phyloP scores from a whole-genome alignment of 2,113 vertebrate genomes.

The Glaucomys volans region DNA sequence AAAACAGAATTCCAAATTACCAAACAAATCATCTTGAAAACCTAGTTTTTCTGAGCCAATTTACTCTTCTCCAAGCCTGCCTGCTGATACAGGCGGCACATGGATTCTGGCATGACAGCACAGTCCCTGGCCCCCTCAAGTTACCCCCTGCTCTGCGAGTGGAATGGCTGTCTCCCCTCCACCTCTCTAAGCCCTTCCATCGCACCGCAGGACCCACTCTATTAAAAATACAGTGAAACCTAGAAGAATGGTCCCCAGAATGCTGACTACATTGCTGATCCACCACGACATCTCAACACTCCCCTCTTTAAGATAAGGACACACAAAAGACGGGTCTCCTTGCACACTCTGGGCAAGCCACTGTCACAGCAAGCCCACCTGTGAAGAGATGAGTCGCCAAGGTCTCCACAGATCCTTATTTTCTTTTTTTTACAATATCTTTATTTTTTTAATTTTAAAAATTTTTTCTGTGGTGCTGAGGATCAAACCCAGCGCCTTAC shows the following conservation, averaged over 20 bases:
- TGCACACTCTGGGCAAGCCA: neutral
- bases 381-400: neutral
- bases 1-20: constrained; percentile 79
- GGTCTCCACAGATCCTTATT: neutral
- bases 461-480: too few species aligned
- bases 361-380: neutral
- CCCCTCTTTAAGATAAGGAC: neutral
- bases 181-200: neutral
- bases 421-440: too few species aligned
- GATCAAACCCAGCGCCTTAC: too few species aligned
- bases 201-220: constrained; percentile 31
- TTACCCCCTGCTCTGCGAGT: neutral
- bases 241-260: neutral
- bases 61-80: constrained; percentile 36
- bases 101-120: neutral
- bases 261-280: neutral
- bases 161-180: constrained; percentile 25
- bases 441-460: too few species aligned
- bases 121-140: constrained; percentile 11
- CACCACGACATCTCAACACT: rapidly evolving
- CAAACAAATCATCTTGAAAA: constrained; percentile 75
- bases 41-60: constrained; percentile 54
- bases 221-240: constrained; percentile 30
- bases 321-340: neutral
- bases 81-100: constrained; percentile 57